phyloP scores from a whole-genome alignment of 2,888 invertebrate species.

The Oligia fasciuncula region DNA sequence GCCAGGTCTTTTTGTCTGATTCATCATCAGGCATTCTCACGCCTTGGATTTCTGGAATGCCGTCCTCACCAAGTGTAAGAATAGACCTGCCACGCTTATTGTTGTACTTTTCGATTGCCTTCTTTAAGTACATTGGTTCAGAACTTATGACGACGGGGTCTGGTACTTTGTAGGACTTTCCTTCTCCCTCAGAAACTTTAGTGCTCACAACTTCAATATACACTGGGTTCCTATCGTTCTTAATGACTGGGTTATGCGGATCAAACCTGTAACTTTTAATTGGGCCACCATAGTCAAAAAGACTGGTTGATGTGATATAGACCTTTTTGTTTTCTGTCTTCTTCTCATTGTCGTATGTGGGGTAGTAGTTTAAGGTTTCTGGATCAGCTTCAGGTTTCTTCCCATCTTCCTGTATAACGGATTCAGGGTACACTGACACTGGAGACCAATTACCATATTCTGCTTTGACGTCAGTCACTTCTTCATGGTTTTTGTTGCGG shows the following conservation, averaged over 20 bases:
- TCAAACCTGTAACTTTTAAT: constrained; percentile 87
- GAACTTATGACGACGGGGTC: constrained; percentile 93
- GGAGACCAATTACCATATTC: constrained; percentile 90
- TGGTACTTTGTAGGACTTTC: constrained; percentile 89
- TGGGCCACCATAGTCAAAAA: constrained; percentile 84
- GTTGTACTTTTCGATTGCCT: constrained; percentile 86
- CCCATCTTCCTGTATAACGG: constrained; percentile 86
- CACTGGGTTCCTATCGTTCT: constrained; percentile 90
- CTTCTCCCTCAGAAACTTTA: constrained; percentile 86
- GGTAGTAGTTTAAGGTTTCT: constrained; percentile 85
- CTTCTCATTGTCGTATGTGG: constrained; percentile 86
- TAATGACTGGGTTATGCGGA: constrained; percentile 87
- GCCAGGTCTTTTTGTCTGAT: constrained; percentile 95
- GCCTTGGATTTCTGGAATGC: constrained; percentile 95
- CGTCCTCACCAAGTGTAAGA: constrained; percentile 92
- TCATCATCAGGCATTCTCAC: constrained; percentile 96
- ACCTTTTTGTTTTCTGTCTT: constrained; percentile 86
- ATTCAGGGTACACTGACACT: constrained; percentile 87
- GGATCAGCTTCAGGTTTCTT: constrained; percentile 81
- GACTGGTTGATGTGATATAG: constrained; percentile 87
- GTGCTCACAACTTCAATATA: constrained; percentile 88
- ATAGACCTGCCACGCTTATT: constrained; percentile 91
- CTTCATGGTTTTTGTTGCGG: constrained; percentile 83
- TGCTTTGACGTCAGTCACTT: constrained; percentile 85
- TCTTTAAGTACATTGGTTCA: constrained; percentile 90